Evolutionary conservation across 2,888 invertebrate species (phyloP), one percentile per base, ranked within the genome.

Genomic region (Parasteatoda lunata): DNA sequence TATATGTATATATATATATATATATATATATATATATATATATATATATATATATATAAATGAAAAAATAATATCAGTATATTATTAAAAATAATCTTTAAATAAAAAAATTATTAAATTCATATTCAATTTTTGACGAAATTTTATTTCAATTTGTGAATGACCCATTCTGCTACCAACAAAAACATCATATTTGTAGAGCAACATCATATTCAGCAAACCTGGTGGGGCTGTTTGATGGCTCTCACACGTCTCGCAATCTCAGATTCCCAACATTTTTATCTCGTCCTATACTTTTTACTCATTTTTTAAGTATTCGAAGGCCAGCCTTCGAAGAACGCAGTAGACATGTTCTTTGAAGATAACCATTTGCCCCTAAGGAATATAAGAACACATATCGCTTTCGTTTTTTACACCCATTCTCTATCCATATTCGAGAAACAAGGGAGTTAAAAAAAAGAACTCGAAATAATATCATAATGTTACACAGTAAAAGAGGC

Each of bases 241-340:
- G 81, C 81, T 64, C 71, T 83, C 51, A 83, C 83, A 83, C 83
- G 83, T 83, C 64, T 47, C 65, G 64, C 83, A 83, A 77, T 83
- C 76, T 77, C 71, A 71, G 66, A 64, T 48, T 73, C 59, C 70
- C n/a, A 9, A 52, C 70, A 52, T 65, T 68, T 81, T 82, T 75
- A 76, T 82, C 75, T 82, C 48, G 15, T 30, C 11, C 49, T 0
- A n/a, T 69, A 70, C 48, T 82, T 76, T 59, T 59, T 59, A 59
- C 59, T 59, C 66, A 51, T 77, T 77, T 77, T 80, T 71, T 80
- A 72, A 72, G 80, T 81, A 81, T 81, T 75, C 73, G 73, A 47
- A 47, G 81, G 13, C 69, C 11, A 13, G 13, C 51, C 13, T 64
- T n/a, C 75, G n/a, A 59, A 75, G 54, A 51, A 59, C 66, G 30